These are phyloP conservation scores for Bombus ignitus DNA, from an alignment of 1,140 invertebrate species.

Conservation along the genomic window DNA sequence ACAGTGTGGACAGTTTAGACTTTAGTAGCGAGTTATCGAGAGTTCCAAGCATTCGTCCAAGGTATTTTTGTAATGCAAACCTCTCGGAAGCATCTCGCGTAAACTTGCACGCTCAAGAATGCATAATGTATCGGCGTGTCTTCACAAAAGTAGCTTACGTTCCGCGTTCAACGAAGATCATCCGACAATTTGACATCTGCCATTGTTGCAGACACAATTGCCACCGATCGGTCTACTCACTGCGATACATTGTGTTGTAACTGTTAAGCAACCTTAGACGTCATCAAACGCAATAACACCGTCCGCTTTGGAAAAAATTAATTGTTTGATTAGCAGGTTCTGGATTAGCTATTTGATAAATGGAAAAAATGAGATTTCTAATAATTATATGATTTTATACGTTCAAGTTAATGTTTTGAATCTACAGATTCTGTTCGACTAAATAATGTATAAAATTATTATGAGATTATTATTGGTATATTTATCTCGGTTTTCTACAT, in stretches of 20 bases:
- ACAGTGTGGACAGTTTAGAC: background rate
- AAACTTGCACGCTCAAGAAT: conserved; percentile 23
- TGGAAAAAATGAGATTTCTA: background rate
- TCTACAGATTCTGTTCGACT: background rate
- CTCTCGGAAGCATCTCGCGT: conserved; percentile 22
- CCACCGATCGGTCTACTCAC: background rate
- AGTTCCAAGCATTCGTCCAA: background rate
- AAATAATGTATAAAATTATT: background rate
- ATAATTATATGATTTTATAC: background rate
- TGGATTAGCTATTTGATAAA: background rate
- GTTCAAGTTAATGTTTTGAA: background rate
- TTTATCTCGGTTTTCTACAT: too few relatives aligned
- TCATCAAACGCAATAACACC: background rate
- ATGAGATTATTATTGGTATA: too few relatives aligned
- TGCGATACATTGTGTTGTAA: background rate
- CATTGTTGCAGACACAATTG: conserved; percentile 25
- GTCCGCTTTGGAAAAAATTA: background rate
- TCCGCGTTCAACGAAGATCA: conserved; percentile 8
- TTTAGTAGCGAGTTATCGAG: conserved; percentile 2
- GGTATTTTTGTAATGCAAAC: conserved; percentile 35
- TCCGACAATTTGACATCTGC: conserved; percentile 38
- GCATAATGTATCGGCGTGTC: conserved; percentile 37
- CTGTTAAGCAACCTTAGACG: background rate
- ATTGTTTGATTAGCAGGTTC: background rate
- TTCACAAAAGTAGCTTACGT: conserved; percentile 27